phyloP scores from a whole-genome alignment of 2,797 vertebrate species.

The Eidolon dupreanum region DNA sequence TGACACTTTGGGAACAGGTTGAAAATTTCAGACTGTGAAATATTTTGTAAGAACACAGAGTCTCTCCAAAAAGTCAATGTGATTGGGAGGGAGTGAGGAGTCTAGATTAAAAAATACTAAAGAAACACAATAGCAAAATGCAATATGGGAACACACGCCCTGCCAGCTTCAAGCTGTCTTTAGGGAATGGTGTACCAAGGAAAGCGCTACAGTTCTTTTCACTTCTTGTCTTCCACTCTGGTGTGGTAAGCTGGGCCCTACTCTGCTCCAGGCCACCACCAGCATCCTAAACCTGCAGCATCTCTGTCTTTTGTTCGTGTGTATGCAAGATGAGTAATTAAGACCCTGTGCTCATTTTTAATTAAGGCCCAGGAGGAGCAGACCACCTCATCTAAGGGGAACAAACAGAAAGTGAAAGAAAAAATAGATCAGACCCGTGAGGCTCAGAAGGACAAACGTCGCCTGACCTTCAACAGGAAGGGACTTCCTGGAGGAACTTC shows the following conservation, averaged over 20 bases:
- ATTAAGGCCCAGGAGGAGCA: slow-evolving; percentile 77
- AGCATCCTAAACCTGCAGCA: too few species aligned
- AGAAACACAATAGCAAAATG: not conserved
- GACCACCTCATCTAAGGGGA: slow-evolving; percentile 60
- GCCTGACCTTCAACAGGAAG: slow-evolving; percentile 65
- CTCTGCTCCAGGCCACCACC: not conserved
- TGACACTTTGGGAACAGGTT: not conserved
- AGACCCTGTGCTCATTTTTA: not conserved
- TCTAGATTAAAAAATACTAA: not conserved
- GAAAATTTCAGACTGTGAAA: not conserved
- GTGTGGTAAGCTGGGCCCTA: too few species aligned
- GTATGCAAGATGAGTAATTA: not conserved
- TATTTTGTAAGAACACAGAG: not conserved
- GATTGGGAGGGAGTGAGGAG: not conserved
- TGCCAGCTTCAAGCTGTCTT: not conserved
- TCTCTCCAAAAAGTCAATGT: not conserved
- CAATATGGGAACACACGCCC: not conserved
- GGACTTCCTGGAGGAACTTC: not conserved
- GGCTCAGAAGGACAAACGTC: slow-evolving; percentile 77
- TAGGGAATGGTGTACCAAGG: not conserved
- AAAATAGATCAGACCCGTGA: slow-evolving; percentile 63
- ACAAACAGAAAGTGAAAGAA: slow-evolving; percentile 76
- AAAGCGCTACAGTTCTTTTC: not conserved
- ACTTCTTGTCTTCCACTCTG: too few species aligned
- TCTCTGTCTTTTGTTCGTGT: not conserved